Evolutionary conservation across 1,140 invertebrate genomes (phyloP).

Genomic region (Physella acuta): DNA sequence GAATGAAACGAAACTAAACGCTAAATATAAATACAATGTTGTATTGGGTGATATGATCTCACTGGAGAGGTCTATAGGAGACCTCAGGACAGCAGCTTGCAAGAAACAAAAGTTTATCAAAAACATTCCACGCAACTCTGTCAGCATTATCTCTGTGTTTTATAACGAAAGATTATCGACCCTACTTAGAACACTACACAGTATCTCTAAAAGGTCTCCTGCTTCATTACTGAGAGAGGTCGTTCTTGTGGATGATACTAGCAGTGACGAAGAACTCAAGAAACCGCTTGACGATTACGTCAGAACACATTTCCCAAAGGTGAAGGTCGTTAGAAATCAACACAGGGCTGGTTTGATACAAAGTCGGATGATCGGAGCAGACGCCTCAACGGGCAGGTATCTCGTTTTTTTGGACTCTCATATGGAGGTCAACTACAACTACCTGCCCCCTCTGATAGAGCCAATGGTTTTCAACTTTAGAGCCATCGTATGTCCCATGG

Average conservation of each 20-base stretch:
- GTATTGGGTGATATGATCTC: not conserved
- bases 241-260: not conserved
- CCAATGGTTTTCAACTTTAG: not conserved
- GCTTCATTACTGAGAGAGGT: not conserved
- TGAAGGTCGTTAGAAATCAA: not conserved
- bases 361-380: constrained; percentile 1
- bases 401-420: no score
- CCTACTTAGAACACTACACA: not conserved
- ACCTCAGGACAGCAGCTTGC: not conserved
- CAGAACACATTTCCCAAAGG: not conserved
- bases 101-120: no score
- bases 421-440: constrained; percentile 3
- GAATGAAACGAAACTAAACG: not conserved
- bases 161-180: not conserved
- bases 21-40: not conserved
- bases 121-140: not conserved
- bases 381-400: not conserved
- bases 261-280: no score
- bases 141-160: not conserved
- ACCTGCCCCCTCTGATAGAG: not conserved
- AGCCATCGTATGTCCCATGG: not conserved
- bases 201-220: not conserved
- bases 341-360: not conserved
- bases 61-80: not conserved
- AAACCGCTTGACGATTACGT: not conserved